Evolutionary conservation across 2,797 vertebrate species (phyloP).

Genomic region (Adelosebastes latens): DNA sequence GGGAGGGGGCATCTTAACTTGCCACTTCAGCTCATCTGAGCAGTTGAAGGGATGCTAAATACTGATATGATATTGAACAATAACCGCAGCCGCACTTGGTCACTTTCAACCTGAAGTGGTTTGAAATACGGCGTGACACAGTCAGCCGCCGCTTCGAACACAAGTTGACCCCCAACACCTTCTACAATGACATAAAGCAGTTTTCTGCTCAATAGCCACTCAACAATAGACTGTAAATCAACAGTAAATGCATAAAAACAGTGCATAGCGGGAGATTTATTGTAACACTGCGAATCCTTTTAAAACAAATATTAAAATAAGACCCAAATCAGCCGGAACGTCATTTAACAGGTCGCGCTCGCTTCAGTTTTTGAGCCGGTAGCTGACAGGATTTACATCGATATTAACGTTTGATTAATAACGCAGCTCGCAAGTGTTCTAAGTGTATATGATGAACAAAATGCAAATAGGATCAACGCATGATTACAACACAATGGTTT

Average conservation of each 20-base stretch:
- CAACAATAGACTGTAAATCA: slow-evolving; percentile 83
- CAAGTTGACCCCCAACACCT: slow-evolving; percentile 80
- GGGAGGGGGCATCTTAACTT: slow-evolving; percentile 82
- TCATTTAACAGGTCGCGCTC: slow-evolving; percentile 69
- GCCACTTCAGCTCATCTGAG: slow-evolving; percentile 85
- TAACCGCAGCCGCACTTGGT: slow-evolving; percentile 73
- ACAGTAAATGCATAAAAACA: slow-evolving; percentile 82
- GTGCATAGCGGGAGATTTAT: slow-evolving; percentile 77
- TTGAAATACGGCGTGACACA: slow-evolving; percentile 75
- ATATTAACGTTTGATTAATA: slow-evolving; percentile 79
- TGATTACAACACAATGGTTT: slow-evolving; percentile 41
- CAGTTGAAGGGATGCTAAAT: slow-evolving; percentile 80
- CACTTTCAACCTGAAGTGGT: slow-evolving; percentile 74
- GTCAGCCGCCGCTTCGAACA: slow-evolving; percentile 65
- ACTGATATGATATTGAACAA: slow-evolving; percentile 85
- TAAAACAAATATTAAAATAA: slow-evolving; percentile 87
- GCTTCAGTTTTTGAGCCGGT: slow-evolving; percentile 56
- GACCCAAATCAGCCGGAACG: slow-evolving; percentile 75
- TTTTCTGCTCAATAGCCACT: slow-evolving; percentile 84
- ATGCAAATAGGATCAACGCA: slow-evolving; percentile 54
- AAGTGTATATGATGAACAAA: slow-evolving; percentile 58
- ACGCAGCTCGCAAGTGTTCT: slow-evolving; percentile 47
- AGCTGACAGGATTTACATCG: slow-evolving; percentile 76
- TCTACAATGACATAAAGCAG: slow-evolving; percentile 77
- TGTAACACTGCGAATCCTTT: slow-evolving; percentile 78